Evolutionary conservation across 2,113 vertebrate genomes (phyloP).

Genomic region (Cnemophilus loriae): DNA sequence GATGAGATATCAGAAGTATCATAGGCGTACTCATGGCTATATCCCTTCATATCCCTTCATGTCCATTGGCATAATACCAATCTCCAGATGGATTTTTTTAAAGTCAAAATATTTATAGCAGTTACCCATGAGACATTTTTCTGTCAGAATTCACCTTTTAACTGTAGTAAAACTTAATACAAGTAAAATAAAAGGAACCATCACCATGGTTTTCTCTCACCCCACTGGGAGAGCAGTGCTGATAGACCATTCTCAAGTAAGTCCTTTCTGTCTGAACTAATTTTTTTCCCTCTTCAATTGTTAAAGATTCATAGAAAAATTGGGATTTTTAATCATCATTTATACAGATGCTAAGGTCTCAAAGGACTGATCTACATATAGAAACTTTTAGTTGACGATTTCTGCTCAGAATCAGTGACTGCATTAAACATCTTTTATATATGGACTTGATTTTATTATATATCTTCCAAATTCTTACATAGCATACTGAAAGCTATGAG

Average conservation of each 20-base stretch:
- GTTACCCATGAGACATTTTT: not conserved
- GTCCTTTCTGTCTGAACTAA: not conserved
- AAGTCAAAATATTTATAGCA: not conserved
- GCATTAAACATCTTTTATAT: not conserved
- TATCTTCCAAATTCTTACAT: not conserved
- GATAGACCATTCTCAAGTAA: not conserved
- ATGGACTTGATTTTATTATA: not conserved
- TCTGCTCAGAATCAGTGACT: not conserved
- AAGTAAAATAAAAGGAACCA: not conserved
- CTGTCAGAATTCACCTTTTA: not conserved
- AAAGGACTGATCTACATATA: not conserved
- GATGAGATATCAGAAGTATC: not conserved
- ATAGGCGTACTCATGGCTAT: not conserved
- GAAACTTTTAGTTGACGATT: not conserved
- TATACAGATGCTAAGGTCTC: not conserved
- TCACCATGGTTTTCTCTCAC: not conserved
- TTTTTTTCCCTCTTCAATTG: not conserved
- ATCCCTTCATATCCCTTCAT: not conserved
- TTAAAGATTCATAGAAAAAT: not conserved
- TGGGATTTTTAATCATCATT: not conserved
- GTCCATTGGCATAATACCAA: not conserved
- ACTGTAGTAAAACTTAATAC: not conserved
- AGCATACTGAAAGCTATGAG: not conserved
- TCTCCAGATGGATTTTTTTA: not conserved
- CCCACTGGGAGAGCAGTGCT: not conserved